Conservation (phyloP, 2,113 vertebrate genomes). For the Gymnogyps californianus region DNA sequence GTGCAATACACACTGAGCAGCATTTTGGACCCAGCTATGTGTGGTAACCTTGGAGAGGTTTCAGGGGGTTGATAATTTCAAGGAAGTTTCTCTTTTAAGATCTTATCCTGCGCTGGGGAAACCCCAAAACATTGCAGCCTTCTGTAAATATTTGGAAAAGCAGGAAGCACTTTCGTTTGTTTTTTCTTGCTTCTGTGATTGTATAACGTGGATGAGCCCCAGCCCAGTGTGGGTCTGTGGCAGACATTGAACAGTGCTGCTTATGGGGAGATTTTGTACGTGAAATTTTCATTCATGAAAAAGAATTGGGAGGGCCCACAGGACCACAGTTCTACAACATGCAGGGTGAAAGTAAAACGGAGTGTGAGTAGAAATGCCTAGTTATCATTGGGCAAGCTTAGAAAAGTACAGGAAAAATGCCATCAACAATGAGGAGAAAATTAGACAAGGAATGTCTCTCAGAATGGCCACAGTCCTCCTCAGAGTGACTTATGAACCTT, state of each 20-base stretch:
- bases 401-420: neutral
- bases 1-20: neutral
- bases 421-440: neutral
- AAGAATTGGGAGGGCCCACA: neutral
- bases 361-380: neutral
- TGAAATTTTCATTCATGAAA: neutral
- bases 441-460: neutral
- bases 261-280: fast-evolving
- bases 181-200: neutral
- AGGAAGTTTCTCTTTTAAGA: neutral
- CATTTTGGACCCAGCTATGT: neutral
- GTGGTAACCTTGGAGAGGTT: neutral
- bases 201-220: neutral
- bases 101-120: neutral
- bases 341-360: neutral
- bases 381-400: neutral
- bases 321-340: neutral
- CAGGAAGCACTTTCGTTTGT: neutral
- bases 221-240: fast-evolving
- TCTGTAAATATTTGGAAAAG: neutral
- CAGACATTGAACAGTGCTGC: neutral
- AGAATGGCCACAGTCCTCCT: neutral
- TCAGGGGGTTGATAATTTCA: neutral
- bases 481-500: neutral
- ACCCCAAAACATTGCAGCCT: neutral